A percentile compares a stretch with the other conserved stretches of the same genome.
These are phyloP conservation scores for Enteromius anoplus DNA, from an alignment of 2,797 vertebrate genomes.

Conservation along the genomic window DNA sequence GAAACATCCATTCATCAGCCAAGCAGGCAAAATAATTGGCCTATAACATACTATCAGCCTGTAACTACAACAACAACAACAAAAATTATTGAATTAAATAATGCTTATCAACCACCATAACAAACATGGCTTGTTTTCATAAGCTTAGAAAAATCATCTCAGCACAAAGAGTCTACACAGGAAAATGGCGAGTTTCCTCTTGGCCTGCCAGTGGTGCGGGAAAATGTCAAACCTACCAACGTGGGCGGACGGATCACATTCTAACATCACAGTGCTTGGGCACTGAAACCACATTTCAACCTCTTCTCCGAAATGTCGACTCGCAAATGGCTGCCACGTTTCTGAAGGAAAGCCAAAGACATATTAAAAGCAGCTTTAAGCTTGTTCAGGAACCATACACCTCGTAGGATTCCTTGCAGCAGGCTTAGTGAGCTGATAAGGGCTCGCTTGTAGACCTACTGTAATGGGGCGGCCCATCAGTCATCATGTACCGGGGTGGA, in stretches of 20 bases:
- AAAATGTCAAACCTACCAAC: slow-evolving; percentile 26
- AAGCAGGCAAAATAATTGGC: neutral
- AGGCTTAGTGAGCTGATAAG: slow-evolving; percentile 54
- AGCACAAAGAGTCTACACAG: slow-evolving; percentile 38
- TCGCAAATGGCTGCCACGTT: neutral
- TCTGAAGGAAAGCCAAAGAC: slow-evolving; percentile 12
- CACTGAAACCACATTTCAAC: slow-evolving; percentile 32
- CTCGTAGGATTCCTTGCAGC: slow-evolving; percentile 39
- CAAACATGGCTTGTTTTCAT: neutral
- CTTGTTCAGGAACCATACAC: slow-evolving; percentile 24
- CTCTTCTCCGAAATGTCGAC: slow-evolving; percentile 2
- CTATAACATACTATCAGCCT: neutral
- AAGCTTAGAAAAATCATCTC: slow-evolving; percentile 3
- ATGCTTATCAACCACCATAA: neutral
- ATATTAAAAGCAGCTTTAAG: slow-evolving; percentile 14
- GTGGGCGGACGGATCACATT: slow-evolving; percentile 16
- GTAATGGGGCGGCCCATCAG: slow-evolving; percentile 40
- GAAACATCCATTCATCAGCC: neutral
- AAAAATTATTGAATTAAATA: neutral
- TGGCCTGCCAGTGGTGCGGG: neutral
- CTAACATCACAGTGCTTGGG: neutral
- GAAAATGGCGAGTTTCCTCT: slow-evolving; percentile 30
- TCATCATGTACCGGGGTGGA: slow-evolving; percentile 45
- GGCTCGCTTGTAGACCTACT: slow-evolving; percentile 38
- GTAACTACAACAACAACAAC: neutral